Base-by-base conservation (phyloP, 2,888 invertebrate genomes). In the Adineta ricciae region DNA sequence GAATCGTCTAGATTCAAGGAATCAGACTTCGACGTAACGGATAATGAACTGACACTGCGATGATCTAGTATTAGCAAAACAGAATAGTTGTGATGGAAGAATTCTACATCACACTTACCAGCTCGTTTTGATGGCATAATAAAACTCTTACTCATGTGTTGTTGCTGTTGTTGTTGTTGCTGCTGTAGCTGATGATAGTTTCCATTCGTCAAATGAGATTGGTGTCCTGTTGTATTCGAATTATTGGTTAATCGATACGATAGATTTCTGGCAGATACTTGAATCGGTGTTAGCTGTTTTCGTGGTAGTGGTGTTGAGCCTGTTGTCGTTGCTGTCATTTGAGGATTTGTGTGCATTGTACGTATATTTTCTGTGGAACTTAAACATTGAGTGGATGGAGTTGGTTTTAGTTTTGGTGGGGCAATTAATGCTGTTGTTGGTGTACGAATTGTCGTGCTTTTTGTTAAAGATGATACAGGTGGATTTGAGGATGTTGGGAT, bases 71-170 rank as follows among this genome's bases (percentile, higher is more conserved):
- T 46, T 46, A 46, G 16, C 16, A 21, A 36, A 16, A 72, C 32
- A 36, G 19, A n/a, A n/a, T n/a, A n/a, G n/a, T n/a, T n/a, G 7
- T 41, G 36, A 38, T 4, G 21, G 21, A 72, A 36, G 8, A 41
- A 11, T 46, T 38, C 4, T 41, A 41, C 24, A 24, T 38, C 19
- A 32, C 8, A 73, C 9, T 11, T 78, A 78, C 78, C 41, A n/a
- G 38, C 78, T n/a, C n/a, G 41, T 78, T 78, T 78, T n/a, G 78
- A 24, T 24, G 38, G 78, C 24, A 78, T 21, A n/a, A 41, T 78
- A 41, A 78, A 78, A 78, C 78, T 78, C 41, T 41, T 78, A 78
- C 78, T 78, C 78, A 78, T 78, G n/a, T 78, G 78, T 38, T 73
- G 73, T 38, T 73, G 36, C 0, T 73, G 27, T 11, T 56, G 54